These are phyloP conservation scores for Coregonus suidteri DNA, from an alignment of 2,797 vertebrate species.

Conservation along the genomic window DNA sequence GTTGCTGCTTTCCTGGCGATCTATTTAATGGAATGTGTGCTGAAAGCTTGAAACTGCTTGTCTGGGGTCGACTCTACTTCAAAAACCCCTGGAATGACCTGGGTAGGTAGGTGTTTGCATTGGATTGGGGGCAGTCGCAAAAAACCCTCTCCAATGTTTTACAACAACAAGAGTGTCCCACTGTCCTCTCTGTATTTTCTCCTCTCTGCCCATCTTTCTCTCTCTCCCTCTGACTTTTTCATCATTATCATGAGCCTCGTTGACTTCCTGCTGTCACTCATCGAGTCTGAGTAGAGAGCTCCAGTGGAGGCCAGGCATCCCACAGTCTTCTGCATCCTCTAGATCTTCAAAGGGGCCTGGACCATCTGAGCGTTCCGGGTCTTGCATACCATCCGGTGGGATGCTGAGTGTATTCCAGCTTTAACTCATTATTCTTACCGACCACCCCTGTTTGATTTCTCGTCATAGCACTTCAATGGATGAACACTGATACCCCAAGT, in stretches of 20 bases:
- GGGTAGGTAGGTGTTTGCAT: neutral
- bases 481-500: neutral
- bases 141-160: neutral
- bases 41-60: conserved; percentile 3
- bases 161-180: neutral
- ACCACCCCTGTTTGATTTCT: neutral
- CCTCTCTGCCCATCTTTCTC: neutral
- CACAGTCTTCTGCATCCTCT: conserved; percentile 51
- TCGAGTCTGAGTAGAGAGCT: neutral
- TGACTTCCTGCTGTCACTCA: conserved; percentile 47
- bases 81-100: conserved; percentile 15
- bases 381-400: conserved; percentile 57
- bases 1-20: conserved; percentile 18
- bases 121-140: neutral
- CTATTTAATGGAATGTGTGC: conserved; percentile 24
- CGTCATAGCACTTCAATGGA: neutral
- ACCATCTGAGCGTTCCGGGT: conserved; percentile 56
- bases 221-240: neutral
- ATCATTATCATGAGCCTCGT: conserved; percentile 20
- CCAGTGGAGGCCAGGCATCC: conserved; percentile 27
- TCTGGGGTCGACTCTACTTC: conserved; percentile 19
- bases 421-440: neutral
- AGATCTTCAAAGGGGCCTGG: conserved; percentile 58
- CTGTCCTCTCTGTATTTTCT: neutral
- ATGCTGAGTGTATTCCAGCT: neutral